phyloP scores from a whole-genome alignment of 2,113 vertebrate species.

The Mixornis gularis region DNA sequence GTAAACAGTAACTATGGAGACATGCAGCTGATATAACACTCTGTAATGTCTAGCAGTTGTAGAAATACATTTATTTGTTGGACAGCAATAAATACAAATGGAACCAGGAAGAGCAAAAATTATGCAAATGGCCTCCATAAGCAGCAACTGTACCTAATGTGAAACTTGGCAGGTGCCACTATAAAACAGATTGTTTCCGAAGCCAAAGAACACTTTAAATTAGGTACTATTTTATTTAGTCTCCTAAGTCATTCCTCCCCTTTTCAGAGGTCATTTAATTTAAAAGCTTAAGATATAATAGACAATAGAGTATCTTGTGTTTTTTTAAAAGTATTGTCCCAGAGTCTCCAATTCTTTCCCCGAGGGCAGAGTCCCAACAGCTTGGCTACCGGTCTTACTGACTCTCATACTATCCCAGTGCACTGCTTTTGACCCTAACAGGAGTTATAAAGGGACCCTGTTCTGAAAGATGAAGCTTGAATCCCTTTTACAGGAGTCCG shows the following conservation, averaged over 20 bases:
- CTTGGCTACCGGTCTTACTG: not conserved
- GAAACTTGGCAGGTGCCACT: not conserved
- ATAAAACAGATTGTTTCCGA: not conserved
- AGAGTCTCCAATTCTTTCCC: not conserved
- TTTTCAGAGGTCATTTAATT: not conserved
- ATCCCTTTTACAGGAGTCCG: not conserved
- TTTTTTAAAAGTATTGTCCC: not conserved
- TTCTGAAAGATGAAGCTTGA: not conserved
- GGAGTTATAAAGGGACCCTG: not conserved
- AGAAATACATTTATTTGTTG: not conserved
- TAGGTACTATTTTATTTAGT: not conserved
- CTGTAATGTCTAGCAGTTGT: not conserved
- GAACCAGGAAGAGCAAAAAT: not conserved
- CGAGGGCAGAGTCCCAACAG: not conserved
- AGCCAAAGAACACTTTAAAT: not conserved
- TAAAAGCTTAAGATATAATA: not conserved
- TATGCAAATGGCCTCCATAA: not conserved
- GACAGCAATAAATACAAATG: not conserved
- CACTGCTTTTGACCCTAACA: not conserved
- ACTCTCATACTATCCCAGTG: not conserved
- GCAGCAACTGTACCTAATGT: not conserved
- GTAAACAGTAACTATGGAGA: constrained; percentile 14
- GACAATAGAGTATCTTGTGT: not conserved
- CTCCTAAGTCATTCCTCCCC: not conserved
- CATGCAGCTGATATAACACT: not conserved